Conservation (phyloP, 2,888 invertebrate genomes). For the Pristionchus arcanus region DNA sequence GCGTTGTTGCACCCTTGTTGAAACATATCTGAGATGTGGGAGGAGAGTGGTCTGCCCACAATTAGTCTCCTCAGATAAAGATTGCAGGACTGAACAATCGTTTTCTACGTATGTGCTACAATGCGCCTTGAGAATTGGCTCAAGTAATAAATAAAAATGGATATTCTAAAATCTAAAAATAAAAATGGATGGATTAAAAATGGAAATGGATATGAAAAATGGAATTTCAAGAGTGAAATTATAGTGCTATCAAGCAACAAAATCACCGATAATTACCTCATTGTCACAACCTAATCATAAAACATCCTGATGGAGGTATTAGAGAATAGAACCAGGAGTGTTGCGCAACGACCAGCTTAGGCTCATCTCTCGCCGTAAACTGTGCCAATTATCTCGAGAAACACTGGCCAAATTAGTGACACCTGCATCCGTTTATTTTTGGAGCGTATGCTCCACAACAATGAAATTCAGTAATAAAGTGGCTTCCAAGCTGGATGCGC, state of each 20-base stretch:
- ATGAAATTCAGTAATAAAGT: neutral
- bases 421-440: neutral
- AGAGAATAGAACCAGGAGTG: neutral
- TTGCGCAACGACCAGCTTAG: constrained; percentile 40
- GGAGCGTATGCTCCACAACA: neutral
- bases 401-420: constrained; percentile 10
- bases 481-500: neutral
- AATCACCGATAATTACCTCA: neutral
- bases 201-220: too few relatives aligned
- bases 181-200: neutral
- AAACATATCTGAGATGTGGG: neutral
- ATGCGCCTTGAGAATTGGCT: too few relatives aligned
- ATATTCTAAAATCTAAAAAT: neutral
- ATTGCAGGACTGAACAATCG: too few relatives aligned
- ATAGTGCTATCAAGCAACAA: too few relatives aligned
- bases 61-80: neutral
- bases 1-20: neutral
- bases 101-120: too few relatives aligned
- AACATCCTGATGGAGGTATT: neutral
- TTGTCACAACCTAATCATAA: neutral
- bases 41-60: neutral
- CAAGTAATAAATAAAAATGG: neutral
- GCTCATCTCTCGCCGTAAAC: constrained; percentile 11
- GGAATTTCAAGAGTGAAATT: neutral
- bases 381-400: constrained; percentile 16